Evolutionary conservation across 2,113 vertebrate species (phyloP), one percentile per base, ranked within the genome.

Genomic region (Catharus bicknelli): DNA sequence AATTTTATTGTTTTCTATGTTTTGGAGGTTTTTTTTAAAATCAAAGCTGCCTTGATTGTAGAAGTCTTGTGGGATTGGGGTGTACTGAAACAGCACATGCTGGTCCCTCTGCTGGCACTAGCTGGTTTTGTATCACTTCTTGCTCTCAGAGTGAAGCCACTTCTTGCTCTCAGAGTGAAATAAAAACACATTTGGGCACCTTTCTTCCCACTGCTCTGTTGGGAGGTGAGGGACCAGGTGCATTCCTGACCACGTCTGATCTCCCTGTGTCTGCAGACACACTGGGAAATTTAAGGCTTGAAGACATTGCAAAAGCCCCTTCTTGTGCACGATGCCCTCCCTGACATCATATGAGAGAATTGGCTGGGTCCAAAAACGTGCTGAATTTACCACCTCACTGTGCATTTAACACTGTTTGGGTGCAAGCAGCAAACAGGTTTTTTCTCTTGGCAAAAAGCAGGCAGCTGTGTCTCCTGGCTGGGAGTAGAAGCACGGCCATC

Each of bases 341-440:
- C 19, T 42, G 36, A 16, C 0, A 1, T 5, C 13, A 38, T n/a
- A 23, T 0, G 0, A 43, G n/a, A 51, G 18, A 57, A 42, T 36
- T 9, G 1, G 0, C 10, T 29, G 22, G 30, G 38, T 73, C 54
- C 25, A 66, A 34, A 86, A 67, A 6, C 1, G 2, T 8, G 4
- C 51, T 73, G 20, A 32, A 29, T 32, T 90, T 90, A 16, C 38
- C 17, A 23, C 20, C 16, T 48, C 40, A 10, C 9, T 16, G 13
- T 68, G 55, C 19, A 16, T 62, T 86, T 62, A 54, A 26, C 5
- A 4, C 10, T 23, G 29, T 36, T 70, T 36, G 38, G 51, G 21
- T 80, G 13, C 42, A 43, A 76, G n/a, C 22, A 19, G 26, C 54
- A 59, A 51, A 22, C 14, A 42, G 13, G 3, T 64, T 32, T 79